A percentile compares a stretch with the other conserved stretches of the same genome.
These are phyloP conservation scores for Platorchestia sp. DNA, from an alignment of 1,140 invertebrate genomes.

Conservation along the genomic window DNA sequence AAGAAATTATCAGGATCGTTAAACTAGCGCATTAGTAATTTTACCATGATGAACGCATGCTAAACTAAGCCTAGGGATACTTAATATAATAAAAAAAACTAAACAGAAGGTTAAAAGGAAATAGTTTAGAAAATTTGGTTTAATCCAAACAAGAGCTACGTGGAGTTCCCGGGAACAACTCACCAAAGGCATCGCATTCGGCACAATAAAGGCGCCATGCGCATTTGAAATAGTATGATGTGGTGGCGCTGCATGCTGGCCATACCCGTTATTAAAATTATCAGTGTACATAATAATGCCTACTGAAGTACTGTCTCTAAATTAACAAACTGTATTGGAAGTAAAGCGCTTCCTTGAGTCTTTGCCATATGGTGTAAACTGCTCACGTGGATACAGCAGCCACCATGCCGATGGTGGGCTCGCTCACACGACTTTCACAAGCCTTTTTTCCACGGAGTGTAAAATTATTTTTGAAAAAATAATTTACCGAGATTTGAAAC, in stretches of 20 bases:
- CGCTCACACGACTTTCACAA: conserved; percentile 1
- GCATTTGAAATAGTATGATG: not conserved
- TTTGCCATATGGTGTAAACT: conserved; percentile 45
- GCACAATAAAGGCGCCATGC: not conserved
- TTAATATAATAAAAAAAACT: too few species aligned
- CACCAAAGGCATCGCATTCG: not conserved
- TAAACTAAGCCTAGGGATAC: too few species aligned
- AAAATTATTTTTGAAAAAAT: not conserved
- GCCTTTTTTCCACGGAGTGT: not conserved
- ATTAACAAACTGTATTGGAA: not conserved
- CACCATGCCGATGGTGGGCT: conserved; percentile 36
- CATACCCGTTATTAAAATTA: conserved; percentile 29
- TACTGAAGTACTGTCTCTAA: not conserved
- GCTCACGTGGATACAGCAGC: conserved; percentile 39
- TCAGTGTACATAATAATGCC: not conserved
- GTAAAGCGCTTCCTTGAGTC: not conserved
- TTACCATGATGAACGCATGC: too few species aligned
- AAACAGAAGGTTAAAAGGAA: too few species aligned
- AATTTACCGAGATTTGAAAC: not conserved
- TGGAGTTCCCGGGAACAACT: not conserved
- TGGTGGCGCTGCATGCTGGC: conserved; percentile 14
- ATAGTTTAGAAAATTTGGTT: too few species aligned
- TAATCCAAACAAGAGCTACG: not conserved
- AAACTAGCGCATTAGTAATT: too few species aligned
- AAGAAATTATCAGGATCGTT: too few species aligned